Evolutionary conservation across 1,140 invertebrate genomes (phyloP).

Genomic region (Forficula auricularia): DNA sequence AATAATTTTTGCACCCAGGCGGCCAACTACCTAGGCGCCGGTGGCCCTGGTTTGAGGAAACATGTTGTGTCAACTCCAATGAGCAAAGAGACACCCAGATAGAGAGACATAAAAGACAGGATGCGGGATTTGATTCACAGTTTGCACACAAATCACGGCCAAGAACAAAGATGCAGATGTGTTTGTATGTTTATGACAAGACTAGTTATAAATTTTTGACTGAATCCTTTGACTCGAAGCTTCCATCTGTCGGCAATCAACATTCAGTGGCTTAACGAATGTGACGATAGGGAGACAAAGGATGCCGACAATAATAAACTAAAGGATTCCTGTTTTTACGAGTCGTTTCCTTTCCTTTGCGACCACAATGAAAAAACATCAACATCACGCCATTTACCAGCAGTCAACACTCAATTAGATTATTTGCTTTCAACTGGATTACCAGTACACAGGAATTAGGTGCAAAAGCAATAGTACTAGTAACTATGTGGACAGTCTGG

Average conservation of each 20-base stretch:
- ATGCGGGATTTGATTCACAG: constrained; percentile 3
- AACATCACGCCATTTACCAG: no score
- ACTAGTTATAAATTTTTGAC: constrained; percentile 4
- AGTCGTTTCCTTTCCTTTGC: constrained; percentile 5
- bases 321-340: neutral
- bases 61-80: no score
- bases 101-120: neutral
- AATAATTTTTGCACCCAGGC: no score
- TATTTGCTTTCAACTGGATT: constrained; percentile 10
- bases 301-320: constrained; percentile 2
- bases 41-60: no score
- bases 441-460: neutral
- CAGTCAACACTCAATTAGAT: neutral
- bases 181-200: constrained; percentile 6
- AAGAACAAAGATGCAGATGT: neutral
- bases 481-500: no score
- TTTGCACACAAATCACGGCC: constrained; percentile 2
- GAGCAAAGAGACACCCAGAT: neutral
- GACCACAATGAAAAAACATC: constrained; percentile 3
- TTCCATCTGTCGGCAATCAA: constrained; percentile 2
- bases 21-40: no score
- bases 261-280: constrained; percentile 3
- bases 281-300: constrained; percentile 4
- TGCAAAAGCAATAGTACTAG: no score
- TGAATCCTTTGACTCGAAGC: constrained; percentile 1